Evolutionary conservation across 2,888 invertebrate genomes (phyloP), one percentile per base, ranked within the genome.

Genomic region (Apotomis turbidana): DNA sequence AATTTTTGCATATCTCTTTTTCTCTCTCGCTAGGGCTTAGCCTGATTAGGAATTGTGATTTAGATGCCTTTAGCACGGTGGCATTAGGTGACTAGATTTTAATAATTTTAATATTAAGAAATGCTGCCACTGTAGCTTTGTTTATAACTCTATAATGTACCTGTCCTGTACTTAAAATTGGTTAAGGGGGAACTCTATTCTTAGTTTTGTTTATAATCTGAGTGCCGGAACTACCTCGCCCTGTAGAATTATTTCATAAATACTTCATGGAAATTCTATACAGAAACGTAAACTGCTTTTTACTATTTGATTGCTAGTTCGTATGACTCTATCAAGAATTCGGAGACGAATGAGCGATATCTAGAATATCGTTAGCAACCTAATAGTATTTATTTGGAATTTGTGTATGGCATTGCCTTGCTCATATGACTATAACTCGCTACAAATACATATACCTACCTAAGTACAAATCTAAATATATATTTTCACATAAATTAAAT

Each of bases 1-100:
- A 90, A 80, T 76, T 87, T 86, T 88, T 88, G 90, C 91, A 91
- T 91, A 91, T 91, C 90, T 89, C 82, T 87, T 73, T 83, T 82
- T 86, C 82, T 85, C 80, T 82, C 81, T 86, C 76, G 78, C 78
- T 84, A 84, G 87, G 88, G 88, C 90, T 89, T 91, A 90, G 91
- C 88, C 88, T 82, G 79, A 78, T 81, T 89, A 89, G 88, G 79
- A 81, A 85, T 86, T 88, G 90, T 92, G 91, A 92, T 90, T 87
- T 90, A 90, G 87, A 91, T 90, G 92, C 91, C 91, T 92, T 91
- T 87, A 87, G 87, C 83, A 78, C 84, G 83, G 85, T 86, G 85
- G 86, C 85, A 80, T 81, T 76, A 71, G 70, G 70, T 70, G 63
- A 73, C 13, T 73, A 73, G 73, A 70, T 68, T 75, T 71, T 61